Base-by-base conservation (phyloP, 2,113 vertebrate genomes). In the Lagenorhynchus albirostris region DNA sequence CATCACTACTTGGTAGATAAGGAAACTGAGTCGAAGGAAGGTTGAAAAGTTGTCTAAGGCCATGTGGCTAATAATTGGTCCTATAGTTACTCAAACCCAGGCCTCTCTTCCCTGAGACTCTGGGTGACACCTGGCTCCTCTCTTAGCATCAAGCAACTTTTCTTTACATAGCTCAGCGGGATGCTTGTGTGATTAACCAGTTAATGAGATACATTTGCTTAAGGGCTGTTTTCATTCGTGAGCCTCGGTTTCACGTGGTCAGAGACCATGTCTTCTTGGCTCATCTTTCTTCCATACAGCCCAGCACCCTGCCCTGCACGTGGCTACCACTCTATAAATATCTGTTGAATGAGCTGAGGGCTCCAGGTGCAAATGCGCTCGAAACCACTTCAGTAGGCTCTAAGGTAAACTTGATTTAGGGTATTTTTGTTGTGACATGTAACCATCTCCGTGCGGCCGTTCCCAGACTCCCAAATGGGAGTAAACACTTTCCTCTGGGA, bases 401-500 rank as follows among this genome's bases (percentile, higher is more conserved):
- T 1, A 50, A 70, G 55, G 81, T n/a, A 8, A 80, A 36, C n/a
- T 87, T 68, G 88, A 85, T 14, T 53, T 60, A 81, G 47, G 21
- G 11, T 44, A n/a, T 85, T 94, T 94, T 71, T 60, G 80, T 94
- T 67, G 95, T 76, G 80, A 96, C 20, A 18, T 8, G 36, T 5
- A 31, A 8, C 65, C 50, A 10, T 63, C 50, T 82, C 77, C 58
- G 10, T 23, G 33, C 2, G 9, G 23, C 41, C 12, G 6, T 70
- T 88, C 86, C 41, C 23, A 5, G 95, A 93, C 77, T 93, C 91
- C 26, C 81, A 82, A 73, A 79, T 38, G 73, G 77, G 96, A 86
- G 33, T 74, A 86, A 92, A 76, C 79, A 62, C 36, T 96, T 86
- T 83, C 91, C 50, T 98, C 62, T 77, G 41, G 60, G 73, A 73